A percentile compares a stretch with the other conserved stretches of the same genome.
These are phyloP conservation scores for Scyliorhinus canicula DNA, from an alignment of 2,797 vertebrate species.

Conservation along the genomic window DNA sequence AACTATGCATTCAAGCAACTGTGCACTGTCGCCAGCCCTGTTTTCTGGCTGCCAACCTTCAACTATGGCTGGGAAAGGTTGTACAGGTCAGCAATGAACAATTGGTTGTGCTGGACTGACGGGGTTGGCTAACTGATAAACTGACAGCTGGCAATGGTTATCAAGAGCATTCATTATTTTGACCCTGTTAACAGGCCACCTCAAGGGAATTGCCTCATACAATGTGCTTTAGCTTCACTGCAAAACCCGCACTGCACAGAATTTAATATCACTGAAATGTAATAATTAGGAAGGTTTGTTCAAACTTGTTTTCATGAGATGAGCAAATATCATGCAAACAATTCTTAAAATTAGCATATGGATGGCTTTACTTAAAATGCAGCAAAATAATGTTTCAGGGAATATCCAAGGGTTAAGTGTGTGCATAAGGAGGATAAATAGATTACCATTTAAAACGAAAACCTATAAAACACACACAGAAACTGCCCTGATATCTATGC, in stretches of 20 bases:
- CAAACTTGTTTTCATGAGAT: background rate
- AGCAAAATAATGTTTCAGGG: background rate
- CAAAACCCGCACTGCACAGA: background rate
- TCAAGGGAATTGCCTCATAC: background rate
- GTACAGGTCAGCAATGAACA: background rate
- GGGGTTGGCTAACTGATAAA: background rate
- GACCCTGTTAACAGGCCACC: background rate
- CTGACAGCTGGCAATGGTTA: background rate
- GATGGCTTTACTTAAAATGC: background rate
- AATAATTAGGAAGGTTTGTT: background rate
- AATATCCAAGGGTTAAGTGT: background rate
- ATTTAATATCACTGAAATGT: background rate
- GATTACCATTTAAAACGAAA: background rate
- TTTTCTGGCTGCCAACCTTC: background rate
- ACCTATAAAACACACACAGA: background rate
- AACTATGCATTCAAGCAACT: background rate
- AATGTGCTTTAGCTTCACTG: background rate
- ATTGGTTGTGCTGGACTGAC: background rate
- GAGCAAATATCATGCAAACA: conserved; percentile 1
- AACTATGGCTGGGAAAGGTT: background rate
- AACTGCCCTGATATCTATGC: too few relatives aligned
- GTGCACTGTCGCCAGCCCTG: background rate
- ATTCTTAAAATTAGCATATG: background rate
- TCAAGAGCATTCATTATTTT: background rate
- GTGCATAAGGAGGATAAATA: background rate